Base-by-base conservation (phyloP, 2,113 vertebrate genomes). In the Oreamnos americanus region DNA sequence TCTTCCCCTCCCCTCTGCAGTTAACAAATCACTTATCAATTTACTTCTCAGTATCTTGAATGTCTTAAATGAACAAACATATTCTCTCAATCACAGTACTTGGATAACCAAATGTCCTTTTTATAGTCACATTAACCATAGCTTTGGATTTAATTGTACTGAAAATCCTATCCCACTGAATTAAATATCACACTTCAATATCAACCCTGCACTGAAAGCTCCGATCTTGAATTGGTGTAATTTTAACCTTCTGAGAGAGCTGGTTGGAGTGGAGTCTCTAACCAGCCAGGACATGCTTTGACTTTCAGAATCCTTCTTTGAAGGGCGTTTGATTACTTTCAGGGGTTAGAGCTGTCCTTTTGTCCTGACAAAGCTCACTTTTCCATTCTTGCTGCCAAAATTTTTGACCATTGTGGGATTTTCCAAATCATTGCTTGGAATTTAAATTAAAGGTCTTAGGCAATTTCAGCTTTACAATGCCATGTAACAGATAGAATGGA, bases 251-350 rank as follows among this genome's bases (percentile, higher is more conserved):
- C 57, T 39, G 47, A 71, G 78, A 91, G 91, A 93, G 83, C 43
- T 64, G 91, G 86, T 14, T 79, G 55, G 82, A 91, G 8, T 97
- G 93, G 91, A 91, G 86, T 97, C 97, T 93, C 97, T 94, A 36
- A 60, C 55, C 51, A 90, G 96, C 51, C 28, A 79, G 91, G 21
- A 79, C 91, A 92, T 28, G 94, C 94, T 98, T 89, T 96, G 97
- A 96, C 91, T 97, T 49, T 60, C 90, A 95, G 86, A 96, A 94
- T 28, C 16, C 47, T 84, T 78, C 84, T 97, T 89, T 96, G 83
- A 94, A 97, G 82, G 95, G 96, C 76, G 15, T 97, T 95, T 97
- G 96, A 98, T 97, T 97, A 96, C 97, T 90, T 96, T 88, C 53
- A 89, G 45, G 82, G 93, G 43, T 71, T 91, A 93, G 88, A 62